Evolutionary conservation across 2,113 vertebrate genomes (phyloP), one percentile per base, ranked within the genome.

Genomic region (Tricholaema leucomelas): DNA sequence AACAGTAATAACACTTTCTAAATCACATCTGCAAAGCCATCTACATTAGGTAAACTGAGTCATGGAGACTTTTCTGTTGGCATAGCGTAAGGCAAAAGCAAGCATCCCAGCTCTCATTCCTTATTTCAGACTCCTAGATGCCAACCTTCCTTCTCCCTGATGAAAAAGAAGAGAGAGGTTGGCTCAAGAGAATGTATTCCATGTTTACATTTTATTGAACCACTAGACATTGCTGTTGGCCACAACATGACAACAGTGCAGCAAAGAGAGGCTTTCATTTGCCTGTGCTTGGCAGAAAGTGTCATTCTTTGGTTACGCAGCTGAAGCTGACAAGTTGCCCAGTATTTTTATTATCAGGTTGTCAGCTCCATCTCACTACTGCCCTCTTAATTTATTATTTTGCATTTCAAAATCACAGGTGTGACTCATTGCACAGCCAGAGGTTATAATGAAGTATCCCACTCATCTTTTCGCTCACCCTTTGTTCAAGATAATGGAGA

Each of bases 381-480:
- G 85, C 94, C 94, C 93, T 95, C 94, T 92, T 95, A 94, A 94
- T 95, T 95, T 94, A 96, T 90, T 87, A 92, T 91, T 94, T 91
- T 84, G 89, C 81, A 73, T 96, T 96, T 95, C 93, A 91, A 95
- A 95, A 95, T 94, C 88, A 78, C 79, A 82, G 92, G 94, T 88
- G 85, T 95, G 94, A 95, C 87, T 97, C 95, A 94, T 65, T 91
- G 85, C 85, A 94, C 92, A 94, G 94, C 96, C 89, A 91, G 89
- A 96, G 94, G 96, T 95, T 96, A 95, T 95, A 94, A 95, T 96
- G 96, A 96, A 96, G 88, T 96, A 95, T 96, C 91, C 92, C 88
- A 94, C 96, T 96, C 84, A 78, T 93, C 87, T 94, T 96, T 80
- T 93, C 91, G 79, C 92, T 95, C 87, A 86, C 85, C 61, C 91